phyloP scores from a whole-genome alignment of 2,888 invertebrate species.

The Oegoconia quadripuncta region DNA sequence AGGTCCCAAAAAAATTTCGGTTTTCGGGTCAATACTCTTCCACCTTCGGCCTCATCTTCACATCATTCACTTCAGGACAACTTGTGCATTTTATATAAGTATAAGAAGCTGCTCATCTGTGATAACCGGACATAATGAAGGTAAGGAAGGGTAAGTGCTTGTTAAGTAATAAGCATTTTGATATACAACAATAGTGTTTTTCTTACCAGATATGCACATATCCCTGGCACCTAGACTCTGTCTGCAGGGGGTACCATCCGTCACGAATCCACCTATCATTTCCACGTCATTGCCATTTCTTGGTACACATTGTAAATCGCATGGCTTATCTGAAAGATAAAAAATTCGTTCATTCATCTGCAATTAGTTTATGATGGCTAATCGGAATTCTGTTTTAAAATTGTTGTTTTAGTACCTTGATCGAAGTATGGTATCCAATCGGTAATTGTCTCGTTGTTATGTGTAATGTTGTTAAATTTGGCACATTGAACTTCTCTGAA shows the following conservation, averaged over 20 bases:
- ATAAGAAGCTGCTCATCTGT: too few species aligned
- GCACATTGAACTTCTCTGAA: constrained; percentile 89
- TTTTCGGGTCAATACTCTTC: too few species aligned
- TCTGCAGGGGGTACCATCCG: constrained; percentile 91
- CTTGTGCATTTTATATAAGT: too few species aligned
- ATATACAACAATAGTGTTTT: too few species aligned
- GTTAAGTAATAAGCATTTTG: too few species aligned
- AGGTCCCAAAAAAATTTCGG: too few species aligned
- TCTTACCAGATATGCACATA: constrained; percentile 86
- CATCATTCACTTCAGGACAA: too few species aligned
- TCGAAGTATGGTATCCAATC: constrained; percentile 87
- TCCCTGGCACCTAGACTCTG: constrained; percentile 86
- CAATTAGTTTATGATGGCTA: not conserved
- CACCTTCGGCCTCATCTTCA: too few species aligned
- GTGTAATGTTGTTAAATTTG: constrained; percentile 82
- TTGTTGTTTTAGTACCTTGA: constrained; percentile 77
- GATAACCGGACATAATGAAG: too few species aligned
- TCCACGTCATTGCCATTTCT: constrained; percentile 84
- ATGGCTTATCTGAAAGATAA: constrained; percentile 82
- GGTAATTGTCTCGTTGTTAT: constrained; percentile 83
- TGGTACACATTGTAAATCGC: constrained; percentile 90
- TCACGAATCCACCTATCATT: constrained; percentile 85
- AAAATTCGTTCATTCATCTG: not conserved
- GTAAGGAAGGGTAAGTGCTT: too few species aligned
- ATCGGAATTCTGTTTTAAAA: not conserved